Conservation (phyloP, 2,797 vertebrate genomes). For the Lacerta bilineata region DNA sequence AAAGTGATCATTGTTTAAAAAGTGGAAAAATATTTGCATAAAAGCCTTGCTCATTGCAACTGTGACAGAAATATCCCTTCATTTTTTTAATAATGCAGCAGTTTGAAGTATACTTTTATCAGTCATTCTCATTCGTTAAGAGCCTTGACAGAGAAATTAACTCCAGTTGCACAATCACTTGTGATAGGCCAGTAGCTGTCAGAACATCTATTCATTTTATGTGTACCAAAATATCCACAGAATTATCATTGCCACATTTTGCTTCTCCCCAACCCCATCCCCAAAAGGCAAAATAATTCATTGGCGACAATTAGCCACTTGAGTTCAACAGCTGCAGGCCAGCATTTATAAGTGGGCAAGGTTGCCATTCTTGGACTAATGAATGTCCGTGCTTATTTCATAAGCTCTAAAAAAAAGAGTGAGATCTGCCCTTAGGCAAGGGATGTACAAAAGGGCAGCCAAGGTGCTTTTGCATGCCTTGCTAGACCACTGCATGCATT, state of each 20-base stretch:
- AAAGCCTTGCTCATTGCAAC: neutral
- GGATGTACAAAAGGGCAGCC: no score
- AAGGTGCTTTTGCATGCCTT: no score
- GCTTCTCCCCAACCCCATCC: no score
- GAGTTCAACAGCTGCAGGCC: neutral
- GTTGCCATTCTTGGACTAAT: neutral
- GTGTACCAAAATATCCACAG: neutral
- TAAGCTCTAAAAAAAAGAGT: neutral
- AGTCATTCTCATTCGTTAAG: neutral
- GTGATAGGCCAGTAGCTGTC: neutral
- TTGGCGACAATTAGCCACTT: neutral
- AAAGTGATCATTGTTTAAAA: conserved; percentile 3
- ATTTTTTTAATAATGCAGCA: neutral
- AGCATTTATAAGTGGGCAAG: neutral
- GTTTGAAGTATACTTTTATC: neutral
- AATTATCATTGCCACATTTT: neutral
- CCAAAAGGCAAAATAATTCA: neutral
- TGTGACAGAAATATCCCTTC: conserved; percentile 7
- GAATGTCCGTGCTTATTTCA: neutral
- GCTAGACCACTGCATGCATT: no score
- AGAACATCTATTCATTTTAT: neutral
- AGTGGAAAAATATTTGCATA: conserved; percentile 7
- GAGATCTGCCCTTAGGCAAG: no score
- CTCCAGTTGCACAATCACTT: neutral
- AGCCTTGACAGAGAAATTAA: neutral